Conservation (phyloP, 2,888 invertebrate species). For the Drosophila kokeensis region DNA sequence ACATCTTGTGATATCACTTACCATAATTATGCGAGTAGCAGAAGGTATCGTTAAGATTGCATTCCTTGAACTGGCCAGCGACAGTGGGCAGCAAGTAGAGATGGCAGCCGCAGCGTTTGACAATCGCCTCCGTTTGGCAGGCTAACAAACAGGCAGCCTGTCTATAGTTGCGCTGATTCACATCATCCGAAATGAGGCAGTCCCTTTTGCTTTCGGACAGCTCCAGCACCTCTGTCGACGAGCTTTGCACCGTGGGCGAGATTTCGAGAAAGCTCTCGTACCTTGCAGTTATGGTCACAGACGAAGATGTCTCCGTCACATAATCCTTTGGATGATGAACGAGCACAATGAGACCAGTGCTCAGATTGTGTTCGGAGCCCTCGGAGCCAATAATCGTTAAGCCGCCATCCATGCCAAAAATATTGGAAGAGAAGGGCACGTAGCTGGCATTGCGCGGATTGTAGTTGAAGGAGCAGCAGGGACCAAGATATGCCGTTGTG, state of each 20-base stretch:
- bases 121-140: conserved; percentile 82
- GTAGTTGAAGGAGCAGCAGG: conserved; percentile 85
- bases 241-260: conserved; percentile 83
- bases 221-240: conserved; percentile 82
- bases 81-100: conserved; percentile 83
- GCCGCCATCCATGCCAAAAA: conserved; percentile 83
- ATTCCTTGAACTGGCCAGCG: conserved; percentile 74
- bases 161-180: conserved; percentile 78
- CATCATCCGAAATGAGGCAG: conserved; percentile 82
- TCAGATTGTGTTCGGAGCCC: conserved; percentile 82
- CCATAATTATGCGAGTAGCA: conserved; percentile 83
- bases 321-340: conserved; percentile 85
- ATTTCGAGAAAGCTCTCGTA: conserved; percentile 84
- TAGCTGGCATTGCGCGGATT: conserved; percentile 83
- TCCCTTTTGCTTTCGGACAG: conserved; percentile 82
- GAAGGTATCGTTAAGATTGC: conserved; percentile 80
- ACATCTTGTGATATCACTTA: conserved; percentile 39
- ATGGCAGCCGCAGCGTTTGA: conserved; percentile 82
- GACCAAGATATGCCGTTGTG: conserved; percentile 82
- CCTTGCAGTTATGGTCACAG: conserved; percentile 82
- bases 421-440: conserved; percentile 83
- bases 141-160: conserved; percentile 82
- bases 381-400: conserved; percentile 83
- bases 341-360: conserved; percentile 83
- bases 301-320: conserved; percentile 82